A percentile compares a stretch with the other conserved stretches of the same genome.
These are phyloP conservation scores for Spondyliosoma cantharus DNA, from an alignment of 2,797 vertebrate genomes.

Conservation along the genomic window DNA sequence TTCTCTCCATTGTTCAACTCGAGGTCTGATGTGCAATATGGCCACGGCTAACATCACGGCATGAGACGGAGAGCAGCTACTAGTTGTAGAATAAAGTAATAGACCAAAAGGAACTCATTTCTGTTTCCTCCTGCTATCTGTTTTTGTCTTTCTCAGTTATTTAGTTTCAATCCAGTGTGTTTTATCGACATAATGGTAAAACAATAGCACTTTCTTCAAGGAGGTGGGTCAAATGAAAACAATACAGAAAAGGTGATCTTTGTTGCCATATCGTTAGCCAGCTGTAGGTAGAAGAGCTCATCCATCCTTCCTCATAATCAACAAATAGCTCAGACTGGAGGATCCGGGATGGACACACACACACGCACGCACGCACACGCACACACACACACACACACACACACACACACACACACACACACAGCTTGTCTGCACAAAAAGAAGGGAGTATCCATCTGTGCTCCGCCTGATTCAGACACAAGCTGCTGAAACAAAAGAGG, in stretches of 20 bases:
- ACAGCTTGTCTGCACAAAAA: conserved; percentile 9
- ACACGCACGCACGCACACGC: conserved; percentile 13
- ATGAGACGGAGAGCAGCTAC: background rate
- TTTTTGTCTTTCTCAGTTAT: background rate
- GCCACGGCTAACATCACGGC: background rate
- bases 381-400: too few species aligned
- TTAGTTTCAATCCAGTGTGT: background rate
- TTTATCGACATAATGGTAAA: background rate
- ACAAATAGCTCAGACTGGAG: conserved; percentile 54
- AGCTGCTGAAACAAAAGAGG: conserved; percentile 50
- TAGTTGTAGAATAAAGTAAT: background rate
- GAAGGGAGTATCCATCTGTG: conserved; percentile 45
- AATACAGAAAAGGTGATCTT: background rate
- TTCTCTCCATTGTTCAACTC: conserved; percentile 1
- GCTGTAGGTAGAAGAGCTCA: conserved; percentile 22
- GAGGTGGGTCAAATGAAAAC: background rate
- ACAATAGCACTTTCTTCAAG: background rate
- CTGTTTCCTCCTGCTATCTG: background rate
- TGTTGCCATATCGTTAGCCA: conserved; percentile 19
- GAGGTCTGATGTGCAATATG: background rate
- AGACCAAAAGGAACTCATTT: background rate
- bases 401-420: background rate
- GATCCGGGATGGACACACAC: conserved; percentile 29
- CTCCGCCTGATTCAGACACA: conserved; percentile 23
- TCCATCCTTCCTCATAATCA: conserved; percentile 53